These are phyloP conservation scores for Hystrix cristata DNA, from an alignment of 2,113 vertebrate genomes.

Conservation along the genomic window DNA sequence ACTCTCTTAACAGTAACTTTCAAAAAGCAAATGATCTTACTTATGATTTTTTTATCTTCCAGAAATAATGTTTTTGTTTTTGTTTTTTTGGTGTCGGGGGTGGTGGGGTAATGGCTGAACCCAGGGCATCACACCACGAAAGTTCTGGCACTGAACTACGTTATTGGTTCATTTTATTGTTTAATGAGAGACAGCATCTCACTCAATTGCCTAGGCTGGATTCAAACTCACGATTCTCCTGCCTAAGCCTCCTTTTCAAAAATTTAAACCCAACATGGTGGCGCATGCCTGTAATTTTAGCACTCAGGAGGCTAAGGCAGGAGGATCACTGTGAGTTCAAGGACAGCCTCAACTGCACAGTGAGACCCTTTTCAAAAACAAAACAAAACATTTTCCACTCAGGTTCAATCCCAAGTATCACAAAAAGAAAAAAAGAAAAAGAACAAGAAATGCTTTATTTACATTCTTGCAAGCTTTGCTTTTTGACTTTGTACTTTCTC, in stretches of 20 bases:
- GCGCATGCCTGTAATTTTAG: too few species aligned
- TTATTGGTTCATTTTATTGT: background rate
- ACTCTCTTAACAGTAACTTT: background rate
- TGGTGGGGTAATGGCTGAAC: background rate
- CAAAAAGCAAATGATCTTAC: background rate
- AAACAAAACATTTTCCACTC: background rate
- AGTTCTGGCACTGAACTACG: background rate
- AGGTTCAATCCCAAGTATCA: too few species aligned
- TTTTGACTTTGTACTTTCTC: constrained; percentile 60
- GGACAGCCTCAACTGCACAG: background rate
- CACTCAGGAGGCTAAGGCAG: background rate
- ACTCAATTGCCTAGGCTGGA: background rate
- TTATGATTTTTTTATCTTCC: background rate
- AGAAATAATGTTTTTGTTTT: background rate
- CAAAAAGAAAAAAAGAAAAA: background rate
- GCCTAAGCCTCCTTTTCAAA: background rate
- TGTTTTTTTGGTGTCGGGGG: too few species aligned
- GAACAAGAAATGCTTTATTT: constrained; percentile 64
- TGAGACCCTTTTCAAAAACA: background rate
- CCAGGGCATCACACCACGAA: background rate
- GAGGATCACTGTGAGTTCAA: background rate
- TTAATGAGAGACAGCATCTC: background rate
- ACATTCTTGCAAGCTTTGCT: constrained; percentile 65
- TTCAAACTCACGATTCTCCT: background rate
- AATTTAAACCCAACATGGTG: background rate